Evolutionary conservation across 2,113 vertebrate species (phyloP), one percentile per base, ranked within the genome.

Genomic region (Mustela lutreola): DNA sequence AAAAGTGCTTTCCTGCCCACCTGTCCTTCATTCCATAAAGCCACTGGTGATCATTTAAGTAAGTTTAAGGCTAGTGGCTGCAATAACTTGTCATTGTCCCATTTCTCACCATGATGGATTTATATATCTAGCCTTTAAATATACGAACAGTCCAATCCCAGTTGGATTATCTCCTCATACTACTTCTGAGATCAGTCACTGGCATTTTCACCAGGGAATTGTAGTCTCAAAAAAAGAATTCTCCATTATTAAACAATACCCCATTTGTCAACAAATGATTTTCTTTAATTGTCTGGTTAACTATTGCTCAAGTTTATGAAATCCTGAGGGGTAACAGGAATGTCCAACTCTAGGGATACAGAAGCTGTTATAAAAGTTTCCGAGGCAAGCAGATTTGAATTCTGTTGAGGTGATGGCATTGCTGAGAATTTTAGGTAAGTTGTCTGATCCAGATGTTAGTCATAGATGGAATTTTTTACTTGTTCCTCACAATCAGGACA

Each of bases 211-310:
- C 11, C 0, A 53, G 11, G 14, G 4, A 11, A 85, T 85, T 8
- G 24, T 16, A 62, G 24, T 48, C 45, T 91, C 15, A 18, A 93
- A 73, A 81, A n/a, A 15, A 5, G 21, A 36, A 31, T 18, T 16
- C 8, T 67, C 9, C 28, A 50, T 50, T 67, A 15, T 10, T 33
- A 22, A 94, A 73, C 24, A 62, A 31, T 5, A 26, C 0, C 36
- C 6, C 26, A 75, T 70, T 94, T 56, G 12, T 84, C 24, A 94
- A 22, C 39, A 45, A 4, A 31, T 7, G 14, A 26, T 60, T 94
- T 73, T 91, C 53, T 75, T 94, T 95, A 97, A 97, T 92, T 94
- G 28, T 73, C 85, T 48, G 82, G 6, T 95, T 89, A 67, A 39
- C 26, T 28, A 26, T 42, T 60, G 81, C 26, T 36, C 42, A 83